These are phyloP conservation scores for Campylomormyrus tamandua DNA, from an alignment of 2,113 vertebrate species.

Conservation along the genomic window DNA sequence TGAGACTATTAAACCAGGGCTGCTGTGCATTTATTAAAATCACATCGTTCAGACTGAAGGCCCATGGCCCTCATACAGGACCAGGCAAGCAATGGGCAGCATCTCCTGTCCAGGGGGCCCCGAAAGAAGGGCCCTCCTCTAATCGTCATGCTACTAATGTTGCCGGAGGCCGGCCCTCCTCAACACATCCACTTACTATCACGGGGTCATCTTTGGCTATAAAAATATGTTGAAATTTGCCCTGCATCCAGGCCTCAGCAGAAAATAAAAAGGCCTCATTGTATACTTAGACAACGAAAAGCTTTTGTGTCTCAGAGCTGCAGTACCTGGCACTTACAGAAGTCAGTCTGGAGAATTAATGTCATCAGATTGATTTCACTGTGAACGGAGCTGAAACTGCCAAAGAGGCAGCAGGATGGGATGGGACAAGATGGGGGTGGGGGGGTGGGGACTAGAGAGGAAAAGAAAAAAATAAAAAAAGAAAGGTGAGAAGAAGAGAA, in stretches of 20 bases:
- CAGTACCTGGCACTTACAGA: slow-evolving; percentile 33
- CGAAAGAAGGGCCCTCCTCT: not conserved
- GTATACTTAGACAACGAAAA: not conserved
- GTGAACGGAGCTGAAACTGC: slow-evolving; percentile 34
- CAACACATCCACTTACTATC: not conserved
- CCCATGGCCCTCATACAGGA: not conserved
- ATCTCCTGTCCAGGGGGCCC: not conserved
- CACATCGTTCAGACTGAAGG: not conserved
- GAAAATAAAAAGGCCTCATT: not conserved
- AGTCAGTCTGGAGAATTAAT: slow-evolving; percentile 55
- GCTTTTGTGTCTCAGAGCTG: not conserved
- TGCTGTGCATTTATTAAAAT: not conserved
- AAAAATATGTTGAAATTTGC: not conserved
- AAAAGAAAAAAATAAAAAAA: too few relatives aligned
- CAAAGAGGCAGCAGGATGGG: slow-evolving; percentile 15
- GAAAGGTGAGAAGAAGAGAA: too few relatives aligned
- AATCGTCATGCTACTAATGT: not conserved
- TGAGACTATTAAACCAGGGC: not conserved
- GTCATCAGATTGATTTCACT: slow-evolving; percentile 56
- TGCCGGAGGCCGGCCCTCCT: not conserved
- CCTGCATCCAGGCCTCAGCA: not conserved
- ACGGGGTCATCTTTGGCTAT: not conserved
- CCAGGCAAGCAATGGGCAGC: not conserved
- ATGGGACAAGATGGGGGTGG: slow-evolving; percentile 34
- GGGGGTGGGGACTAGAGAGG: not conserved